Conservation (phyloP, 2,797 vertebrate species). For the Saxicola maurus region DNA sequence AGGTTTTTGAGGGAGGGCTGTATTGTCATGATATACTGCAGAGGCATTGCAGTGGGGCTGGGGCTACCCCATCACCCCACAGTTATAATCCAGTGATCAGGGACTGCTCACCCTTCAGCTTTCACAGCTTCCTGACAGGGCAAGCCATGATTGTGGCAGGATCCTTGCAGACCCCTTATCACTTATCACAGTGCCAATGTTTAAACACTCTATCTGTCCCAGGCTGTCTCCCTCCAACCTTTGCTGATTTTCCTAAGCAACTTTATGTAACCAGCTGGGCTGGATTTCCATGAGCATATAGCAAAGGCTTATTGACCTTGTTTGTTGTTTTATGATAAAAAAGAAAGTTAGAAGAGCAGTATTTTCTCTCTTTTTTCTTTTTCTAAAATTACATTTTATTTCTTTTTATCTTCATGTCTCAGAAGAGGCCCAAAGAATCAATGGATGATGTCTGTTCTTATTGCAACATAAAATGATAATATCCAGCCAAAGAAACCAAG, state of each 20-base stretch:
- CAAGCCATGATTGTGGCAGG: accelerated
- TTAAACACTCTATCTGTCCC: not conserved
- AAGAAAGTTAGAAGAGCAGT: not conserved
- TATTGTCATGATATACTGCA: not conserved
- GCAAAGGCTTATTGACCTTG: not conserved
- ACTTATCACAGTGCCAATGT: not conserved
- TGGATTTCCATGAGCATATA: not conserved
- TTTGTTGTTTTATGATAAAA: not conserved
- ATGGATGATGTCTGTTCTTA: not conserved
- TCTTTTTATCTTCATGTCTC: not conserved
- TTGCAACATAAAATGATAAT: not conserved
- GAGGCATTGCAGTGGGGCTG: no score
- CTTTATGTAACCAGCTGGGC: not conserved
- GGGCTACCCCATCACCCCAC: not conserved
- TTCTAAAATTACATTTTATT: not conserved
- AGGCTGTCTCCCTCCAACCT: not conserved
- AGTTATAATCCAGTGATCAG: no score
- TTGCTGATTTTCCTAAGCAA: not conserved
- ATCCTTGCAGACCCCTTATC: constrained; percentile 27
- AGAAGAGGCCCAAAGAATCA: not conserved
- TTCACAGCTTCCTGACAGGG: not conserved
- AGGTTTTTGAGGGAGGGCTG: not conserved
- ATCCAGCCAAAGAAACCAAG: not conserved
- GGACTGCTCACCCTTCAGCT: not conserved
- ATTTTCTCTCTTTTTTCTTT: not conserved